Base-by-base conservation (phyloP, 2,888 invertebrate species). In the Tinea semifulvella region DNA sequence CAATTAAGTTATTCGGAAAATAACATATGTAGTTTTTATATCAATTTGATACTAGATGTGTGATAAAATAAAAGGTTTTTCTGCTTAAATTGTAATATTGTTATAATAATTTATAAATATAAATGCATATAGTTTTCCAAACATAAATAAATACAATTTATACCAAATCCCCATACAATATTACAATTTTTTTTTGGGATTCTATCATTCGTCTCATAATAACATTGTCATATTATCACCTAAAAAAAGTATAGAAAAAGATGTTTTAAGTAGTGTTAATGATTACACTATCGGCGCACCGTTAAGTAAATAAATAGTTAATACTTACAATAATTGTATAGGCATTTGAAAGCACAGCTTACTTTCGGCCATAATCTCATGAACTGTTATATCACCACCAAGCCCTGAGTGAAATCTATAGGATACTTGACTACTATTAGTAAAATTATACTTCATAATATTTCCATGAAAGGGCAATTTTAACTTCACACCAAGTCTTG, bases 361-460 rank as follows among this genome's bases (percentile, higher is more conserved):
- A 53, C 94, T 91, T 67, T 97, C 97, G 1, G 93, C 90, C 90
- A 97, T 92, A 42, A 92, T 88, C 70, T 97, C 97, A 59, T 95
- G 92, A 2, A 96, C 95, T 51, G 92, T 92, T 43, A 97, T 93
- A 65, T 96, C 95, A 1, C 94, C 94, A 0, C 94, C 94, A 18
- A 94, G 81, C 1, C 94, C 94, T 0, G 96, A 96, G 65, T 95
- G 94, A 65, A 97, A 92, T 44, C 96, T 86, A 65, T 90, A 94
- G 3, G 92, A 88, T 49, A 87, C 87, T 63, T 87, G 80, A 57
- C 83, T 70, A 27, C 94, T 89, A 65, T 94, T 91, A 20, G 89
- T 84, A 59, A 89, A 92, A 42, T 92, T 82, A 47, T 88, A 82
- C 54, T 87, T 87, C 48, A 91, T 70, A 38, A 86, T 56, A 54